Conservation (phyloP, 2,888 invertebrate species). For the Euspilapteryx auroguttella region DNA sequence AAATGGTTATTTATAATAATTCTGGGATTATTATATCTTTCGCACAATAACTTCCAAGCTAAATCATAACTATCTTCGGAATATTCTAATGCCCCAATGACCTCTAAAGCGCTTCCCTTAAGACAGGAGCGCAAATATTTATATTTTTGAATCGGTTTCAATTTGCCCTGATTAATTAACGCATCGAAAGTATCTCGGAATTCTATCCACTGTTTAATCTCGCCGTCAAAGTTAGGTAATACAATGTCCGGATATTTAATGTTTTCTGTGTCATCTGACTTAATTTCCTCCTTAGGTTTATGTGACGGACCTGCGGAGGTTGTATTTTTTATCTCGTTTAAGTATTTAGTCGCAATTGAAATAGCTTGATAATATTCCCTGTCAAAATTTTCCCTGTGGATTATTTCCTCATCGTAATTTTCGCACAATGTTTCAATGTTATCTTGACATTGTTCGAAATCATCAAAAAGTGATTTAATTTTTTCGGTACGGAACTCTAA, state of each 20-base stretch:
- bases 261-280: neutral
- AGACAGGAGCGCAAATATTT: constrained; percentile 2
- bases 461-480: neutral
- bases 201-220: neutral
- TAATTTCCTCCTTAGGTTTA: no score
- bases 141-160: constrained; percentile 2
- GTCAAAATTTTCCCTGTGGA: no score
- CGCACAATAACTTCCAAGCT: no score
- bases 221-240: neutral
- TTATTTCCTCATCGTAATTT: neutral
- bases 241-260: constrained; percentile 1
- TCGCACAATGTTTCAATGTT: neutral
- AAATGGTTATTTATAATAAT: no score
- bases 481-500: neutral
- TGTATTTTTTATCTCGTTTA: no score
- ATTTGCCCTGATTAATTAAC: neutral
- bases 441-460: neutral
- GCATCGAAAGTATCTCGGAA: constrained; percentile 1
- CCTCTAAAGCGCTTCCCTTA: neutral
- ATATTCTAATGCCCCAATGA: neutral
- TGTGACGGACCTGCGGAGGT: no score
- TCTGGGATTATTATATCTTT: no score
- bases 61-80: no score
- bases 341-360: no score
- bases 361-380: no score